Conservation (phyloP, 92 coral and sea anemone genomes). For the Palythoa caribaeorum region DNA sequence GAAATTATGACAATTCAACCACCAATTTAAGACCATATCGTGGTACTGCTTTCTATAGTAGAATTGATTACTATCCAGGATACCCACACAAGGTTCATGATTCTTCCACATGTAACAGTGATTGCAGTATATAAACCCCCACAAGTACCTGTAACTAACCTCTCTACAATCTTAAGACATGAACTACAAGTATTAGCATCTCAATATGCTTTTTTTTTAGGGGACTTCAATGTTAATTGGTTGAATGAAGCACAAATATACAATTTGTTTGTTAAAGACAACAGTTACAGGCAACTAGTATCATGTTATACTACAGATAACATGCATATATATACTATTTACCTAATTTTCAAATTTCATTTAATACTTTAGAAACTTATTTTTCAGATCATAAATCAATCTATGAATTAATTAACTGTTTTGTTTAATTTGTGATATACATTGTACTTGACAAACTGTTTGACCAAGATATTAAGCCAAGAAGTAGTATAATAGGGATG, state of each 20-base stretch:
- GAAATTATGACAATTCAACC: neutral
- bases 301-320: slow-evolving; percentile 52
- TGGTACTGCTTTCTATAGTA: neutral
- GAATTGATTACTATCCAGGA: neutral
- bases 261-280: slow-evolving; percentile 30
- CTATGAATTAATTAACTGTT: too few species aligned
- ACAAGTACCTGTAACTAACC: neutral
- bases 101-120: neutral
- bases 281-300: slow-evolving; percentile 49
- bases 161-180: neutral
- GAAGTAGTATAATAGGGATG: too few species aligned
- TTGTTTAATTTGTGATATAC: too few species aligned
- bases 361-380: too few species aligned
- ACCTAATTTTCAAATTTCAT: too few species aligned
- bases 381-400: too few species aligned
- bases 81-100: neutral
- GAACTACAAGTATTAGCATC: neutral
- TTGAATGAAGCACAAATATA: neutral
- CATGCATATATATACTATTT: slow-evolving; percentile 37
- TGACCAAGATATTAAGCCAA: too few species aligned
- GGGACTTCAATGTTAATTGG: neutral
- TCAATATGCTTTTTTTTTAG: neutral
- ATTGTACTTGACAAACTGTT: too few species aligned
- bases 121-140: neutral
- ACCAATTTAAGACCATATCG: neutral